Base-by-base conservation (phyloP, 2,888 invertebrate genomes). In the Nomada ruficornis region DNA sequence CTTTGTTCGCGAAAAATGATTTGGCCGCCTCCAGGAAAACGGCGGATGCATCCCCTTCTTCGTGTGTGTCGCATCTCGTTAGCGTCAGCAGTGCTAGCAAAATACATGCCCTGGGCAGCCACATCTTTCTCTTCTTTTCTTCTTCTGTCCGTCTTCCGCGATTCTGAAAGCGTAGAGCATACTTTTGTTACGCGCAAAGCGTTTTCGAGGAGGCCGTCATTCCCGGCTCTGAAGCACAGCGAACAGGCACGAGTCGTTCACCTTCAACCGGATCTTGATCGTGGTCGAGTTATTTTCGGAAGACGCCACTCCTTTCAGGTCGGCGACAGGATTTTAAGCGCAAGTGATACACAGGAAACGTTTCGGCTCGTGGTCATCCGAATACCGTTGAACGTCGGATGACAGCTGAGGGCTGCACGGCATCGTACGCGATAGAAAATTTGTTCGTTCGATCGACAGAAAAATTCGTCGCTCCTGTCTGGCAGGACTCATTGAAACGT, bases 11-110 rank as follows among this genome's bases (percentile, higher is more conserved):
- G 59, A 97, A 94, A 74, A 97, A 95, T 23, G 96, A 95, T 2
- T 96, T 95, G 0, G 97, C 97, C 78, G 96, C 95, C 85, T 97
- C 96, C 85, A 96, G 91, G 69, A 97, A 94, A 0, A 96, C 96
- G 90, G 95, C 96, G 0, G 95, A 94, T 55, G 95, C 95, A 82
- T 95, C 96, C 44, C 94, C 94, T 29, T 94, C 94, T 87, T 90
- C 94, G 89, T 90, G 91, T 3, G 23, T 69, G 7, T 89, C 88
- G 71, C 90, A 88, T 10, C 62, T 68, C 23, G 84, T 89, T 62
- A 88, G 55, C 10, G 89, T 90, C n/a, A 90, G 68, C 9, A 91
- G 72, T 50, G 89, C 69, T 74, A 93, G 65, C 29, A 93, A 80
- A 54, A 92, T 77, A 47, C 86, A 84, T 59, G 84, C 83, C 80